Conservation (phyloP, 1,140 invertebrate species). For the Mamestra configurata region DNA sequence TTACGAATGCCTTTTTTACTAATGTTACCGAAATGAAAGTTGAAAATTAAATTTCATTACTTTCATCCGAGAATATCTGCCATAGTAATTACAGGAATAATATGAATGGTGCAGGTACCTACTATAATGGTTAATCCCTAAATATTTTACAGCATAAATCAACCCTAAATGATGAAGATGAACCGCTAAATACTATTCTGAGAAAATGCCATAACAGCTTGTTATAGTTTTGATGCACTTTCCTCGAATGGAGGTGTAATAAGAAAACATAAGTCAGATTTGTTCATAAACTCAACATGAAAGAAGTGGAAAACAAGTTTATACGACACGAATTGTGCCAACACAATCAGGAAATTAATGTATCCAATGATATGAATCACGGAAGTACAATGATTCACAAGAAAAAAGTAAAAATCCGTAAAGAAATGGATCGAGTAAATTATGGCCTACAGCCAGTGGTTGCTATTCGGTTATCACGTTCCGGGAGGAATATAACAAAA, state of each 20-base stretch:
- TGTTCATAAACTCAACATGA: background rate
- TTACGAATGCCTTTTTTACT: too few species aligned
- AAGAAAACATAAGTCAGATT: background rate
- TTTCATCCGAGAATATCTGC: too few species aligned
- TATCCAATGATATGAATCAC: slow-evolving; percentile 21
- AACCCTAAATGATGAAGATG: background rate
- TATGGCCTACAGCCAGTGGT: slow-evolving; percentile 1
- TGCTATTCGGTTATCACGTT: background rate
- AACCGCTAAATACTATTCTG: background rate
- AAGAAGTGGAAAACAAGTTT: background rate
- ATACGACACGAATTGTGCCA: background rate
- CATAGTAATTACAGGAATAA: too few species aligned
- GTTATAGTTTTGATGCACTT: slow-evolving; percentile 7
- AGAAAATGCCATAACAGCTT: slow-evolving; percentile 14
- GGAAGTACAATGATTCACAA: slow-evolving; percentile 35
- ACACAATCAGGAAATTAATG: background rate
- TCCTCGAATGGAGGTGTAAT: slow-evolving; percentile 12
- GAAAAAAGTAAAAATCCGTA: slow-evolving; percentile 30
- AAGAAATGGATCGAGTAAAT: slow-evolving; percentile 36
- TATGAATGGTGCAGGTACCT: too few species aligned
- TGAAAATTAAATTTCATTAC: too few species aligned
- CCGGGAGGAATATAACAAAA: background rate
- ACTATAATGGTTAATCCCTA: background rate
- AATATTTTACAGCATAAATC: slow-evolving; percentile 19
- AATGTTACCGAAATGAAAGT: too few species aligned